phyloP scores from a whole-genome alignment of 2,797 vertebrate genomes.

The Paedocypris micromegethes region DNA sequence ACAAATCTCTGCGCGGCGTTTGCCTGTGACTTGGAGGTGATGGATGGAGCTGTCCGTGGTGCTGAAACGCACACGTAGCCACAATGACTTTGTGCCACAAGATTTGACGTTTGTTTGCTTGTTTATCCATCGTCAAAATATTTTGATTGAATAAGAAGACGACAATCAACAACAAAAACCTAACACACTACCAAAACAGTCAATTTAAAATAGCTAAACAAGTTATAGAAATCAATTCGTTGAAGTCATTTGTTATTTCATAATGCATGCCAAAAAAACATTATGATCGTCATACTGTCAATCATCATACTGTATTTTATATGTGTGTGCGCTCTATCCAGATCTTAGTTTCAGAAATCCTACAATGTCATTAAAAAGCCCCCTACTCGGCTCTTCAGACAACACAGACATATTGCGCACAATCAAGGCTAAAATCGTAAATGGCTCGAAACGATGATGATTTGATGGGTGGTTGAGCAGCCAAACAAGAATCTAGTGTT shows the following conservation, averaged over 20 bases:
- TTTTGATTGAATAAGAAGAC: too few species aligned
- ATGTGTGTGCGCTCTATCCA: too few species aligned
- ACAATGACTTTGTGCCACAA: conserved; percentile 10
- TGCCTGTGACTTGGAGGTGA: conserved; percentile 8
- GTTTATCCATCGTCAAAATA: not conserved
- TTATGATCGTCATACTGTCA: too few species aligned
- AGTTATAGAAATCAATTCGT: too few species aligned
- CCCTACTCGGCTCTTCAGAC: conserved; percentile 30
- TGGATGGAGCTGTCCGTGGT: conserved; percentile 14
- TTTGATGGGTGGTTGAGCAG: conserved; percentile 5
- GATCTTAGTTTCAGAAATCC: conserved; percentile 30
- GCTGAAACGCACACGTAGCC: conserved; percentile 27
- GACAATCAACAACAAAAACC: too few species aligned
- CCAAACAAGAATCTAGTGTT: conserved; percentile 42
- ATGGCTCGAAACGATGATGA: conserved; percentile 27
- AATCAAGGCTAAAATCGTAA: conserved; percentile 7
- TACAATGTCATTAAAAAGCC: conserved; percentile 33
- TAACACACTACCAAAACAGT: too few species aligned
- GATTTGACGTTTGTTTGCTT: conserved; percentile 14
- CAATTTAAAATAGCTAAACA: too few species aligned
- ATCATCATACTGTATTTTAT: too few species aligned
- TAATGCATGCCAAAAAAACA: too few species aligned
- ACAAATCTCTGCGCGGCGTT: conserved; percentile 20
- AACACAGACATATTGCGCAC: conserved; percentile 15
- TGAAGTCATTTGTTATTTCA: too few species aligned